Evolutionary conservation across 2,888 invertebrate genomes (phyloP).

Genomic region (Autographa pulchrina): DNA sequence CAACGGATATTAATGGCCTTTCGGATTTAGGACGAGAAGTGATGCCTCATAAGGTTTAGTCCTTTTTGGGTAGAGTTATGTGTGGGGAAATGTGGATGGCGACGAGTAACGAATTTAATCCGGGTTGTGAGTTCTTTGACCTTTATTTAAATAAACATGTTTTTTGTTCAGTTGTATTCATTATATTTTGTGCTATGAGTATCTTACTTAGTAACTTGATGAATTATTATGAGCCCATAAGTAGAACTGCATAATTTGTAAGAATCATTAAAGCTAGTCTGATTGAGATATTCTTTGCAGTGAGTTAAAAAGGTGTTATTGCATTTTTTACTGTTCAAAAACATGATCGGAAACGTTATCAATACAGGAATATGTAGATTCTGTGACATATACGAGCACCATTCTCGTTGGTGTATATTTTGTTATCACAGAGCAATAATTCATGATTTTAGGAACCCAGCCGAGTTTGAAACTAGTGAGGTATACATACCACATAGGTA

Average conservation of each 20-base stretch:
- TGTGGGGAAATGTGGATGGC: slow-evolving; percentile 17
- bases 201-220: too few relatives aligned
- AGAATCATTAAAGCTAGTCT: too few relatives aligned
- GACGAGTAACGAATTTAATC: background rate
- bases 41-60: slow-evolving; percentile 38
- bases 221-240: too few relatives aligned
- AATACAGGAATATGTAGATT: background rate
- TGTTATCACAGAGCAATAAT: background rate
- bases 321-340: too few relatives aligned
- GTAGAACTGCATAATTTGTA: too few relatives aligned
- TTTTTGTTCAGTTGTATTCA: too few relatives aligned
- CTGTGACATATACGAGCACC: background rate
- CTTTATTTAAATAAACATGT: background rate
- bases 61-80: slow-evolving; percentile 36
- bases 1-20: slow-evolving; percentile 51
- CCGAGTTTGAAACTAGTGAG: background rate
- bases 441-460: background rate
- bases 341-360: too few relatives aligned
- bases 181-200: too few relatives aligned
- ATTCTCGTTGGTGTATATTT: background rate
- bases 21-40: slow-evolving; percentile 43
- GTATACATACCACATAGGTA: too few relatives aligned
- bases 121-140: background rate
- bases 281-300: too few relatives aligned
- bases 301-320: too few relatives aligned